Evolutionary conservation across 1,140 invertebrate genomes (phyloP).

Genomic region (Anastrepha obliqua): DNA sequence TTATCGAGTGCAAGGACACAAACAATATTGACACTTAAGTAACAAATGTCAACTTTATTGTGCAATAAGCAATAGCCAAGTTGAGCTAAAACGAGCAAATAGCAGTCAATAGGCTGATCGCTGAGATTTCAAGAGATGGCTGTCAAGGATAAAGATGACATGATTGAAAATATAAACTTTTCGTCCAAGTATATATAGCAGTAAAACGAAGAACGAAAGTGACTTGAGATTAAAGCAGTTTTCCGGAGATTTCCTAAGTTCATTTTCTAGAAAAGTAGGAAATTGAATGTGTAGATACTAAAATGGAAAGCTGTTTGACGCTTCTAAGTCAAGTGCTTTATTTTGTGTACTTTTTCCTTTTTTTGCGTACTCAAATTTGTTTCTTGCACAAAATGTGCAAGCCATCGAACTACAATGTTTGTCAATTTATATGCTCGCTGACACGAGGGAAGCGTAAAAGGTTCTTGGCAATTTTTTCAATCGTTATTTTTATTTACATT

Average conservation of each 20-base stretch:
- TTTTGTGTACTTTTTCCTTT: background rate
- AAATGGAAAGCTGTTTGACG: background rate
- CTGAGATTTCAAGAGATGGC: conserved; percentile 39
- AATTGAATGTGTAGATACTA: conserved; percentile 19
- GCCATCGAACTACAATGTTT: conserved; percentile 25
- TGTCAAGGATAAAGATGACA: conserved; percentile 26
- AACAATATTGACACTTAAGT: conserved; percentile 45
- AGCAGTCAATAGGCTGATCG: conserved; percentile 8
- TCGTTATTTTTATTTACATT: background rate
- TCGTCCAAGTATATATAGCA: background rate
- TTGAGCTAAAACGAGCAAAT: conserved; percentile 22
- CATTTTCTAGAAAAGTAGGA: background rate
- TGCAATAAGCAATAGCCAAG: conserved; percentile 41
- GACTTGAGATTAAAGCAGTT: conserved; percentile 22
- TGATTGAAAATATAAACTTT: conserved; percentile 50
- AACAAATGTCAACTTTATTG: conserved; percentile 36
- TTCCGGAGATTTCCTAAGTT: background rate
- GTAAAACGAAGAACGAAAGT: background rate
- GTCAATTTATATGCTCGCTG: background rate
- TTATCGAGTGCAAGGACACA: background rate
- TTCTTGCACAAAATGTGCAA: conserved; percentile 20
- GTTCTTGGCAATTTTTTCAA: background rate
- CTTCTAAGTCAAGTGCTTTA: conserved; percentile 22
- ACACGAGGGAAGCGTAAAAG: background rate
- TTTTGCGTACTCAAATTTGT: conserved; percentile 37